Percentiles rank a stretch among this genome's conserved stretches.
Evolutionary conservation across 2,888 invertebrate species (phyloP).

Genomic region (Drosophila mayaguana): DNA sequence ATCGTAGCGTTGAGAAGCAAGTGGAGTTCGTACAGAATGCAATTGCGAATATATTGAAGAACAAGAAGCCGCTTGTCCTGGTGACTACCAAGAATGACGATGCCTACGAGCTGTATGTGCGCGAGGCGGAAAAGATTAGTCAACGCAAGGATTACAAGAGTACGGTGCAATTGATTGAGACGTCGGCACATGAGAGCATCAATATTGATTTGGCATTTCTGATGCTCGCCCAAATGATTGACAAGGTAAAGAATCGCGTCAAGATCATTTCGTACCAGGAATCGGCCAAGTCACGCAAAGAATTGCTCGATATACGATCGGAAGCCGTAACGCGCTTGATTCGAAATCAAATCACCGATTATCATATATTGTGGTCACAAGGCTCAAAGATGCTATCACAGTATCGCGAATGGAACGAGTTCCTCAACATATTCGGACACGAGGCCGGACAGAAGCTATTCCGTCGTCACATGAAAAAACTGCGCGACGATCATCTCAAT

Average conservation of each 20-base stretch:
- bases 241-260: slow-evolving; percentile 91
- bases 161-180: slow-evolving; percentile 95
- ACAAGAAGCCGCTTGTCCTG: slow-evolving; percentile 97
- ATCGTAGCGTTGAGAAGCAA: slow-evolving; percentile 95
- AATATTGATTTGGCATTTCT: slow-evolving; percentile 97
- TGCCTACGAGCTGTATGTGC: slow-evolving; percentile 93
- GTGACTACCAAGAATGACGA: slow-evolving; percentile 99
- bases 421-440: slow-evolving; percentile 95
- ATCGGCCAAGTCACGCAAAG: slow-evolving; percentile 93
- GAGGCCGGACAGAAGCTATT: slow-evolving; percentile 92
- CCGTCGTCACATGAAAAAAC: slow-evolving; percentile 91
- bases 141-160: slow-evolving; percentile 96
- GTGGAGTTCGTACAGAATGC: slow-evolving; percentile 94
- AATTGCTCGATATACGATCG: slow-evolving; percentile 94
- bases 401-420: slow-evolving; percentile 95
- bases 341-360: slow-evolving; percentile 92
- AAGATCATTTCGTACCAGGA: slow-evolving; percentile 92
- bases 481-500: slow-evolving; percentile 92
- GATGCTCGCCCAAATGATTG: slow-evolving; percentile 95
- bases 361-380: slow-evolving; percentile 94
- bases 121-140: slow-evolving; percentile 95
- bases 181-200: slow-evolving; percentile 97
- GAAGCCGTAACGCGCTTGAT: slow-evolving; percentile 96
- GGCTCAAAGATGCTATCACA: slow-evolving; percentile 94
- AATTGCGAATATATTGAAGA: slow-evolving; percentile 93